Percentiles rank a stretch among this genome's conserved stretches.
Evolutionary conservation across 2,113 vertebrate species (phyloP).

Genomic region (Macrotis lagotis): DNA sequence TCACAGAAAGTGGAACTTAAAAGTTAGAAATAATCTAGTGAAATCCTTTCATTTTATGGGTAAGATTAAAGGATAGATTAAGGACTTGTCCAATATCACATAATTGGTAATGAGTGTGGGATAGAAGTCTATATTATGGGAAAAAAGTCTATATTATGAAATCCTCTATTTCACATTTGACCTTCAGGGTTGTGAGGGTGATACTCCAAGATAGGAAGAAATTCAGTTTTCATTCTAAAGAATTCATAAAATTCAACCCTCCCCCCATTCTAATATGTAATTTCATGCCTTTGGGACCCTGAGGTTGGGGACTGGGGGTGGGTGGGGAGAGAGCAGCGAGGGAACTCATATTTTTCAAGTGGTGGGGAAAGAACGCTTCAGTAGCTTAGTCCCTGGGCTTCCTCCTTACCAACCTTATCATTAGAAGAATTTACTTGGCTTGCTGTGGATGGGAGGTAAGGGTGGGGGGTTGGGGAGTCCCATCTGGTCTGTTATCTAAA

Average conservation of each 20-base stretch:
- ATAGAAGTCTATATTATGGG: neutral
- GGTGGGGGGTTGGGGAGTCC: no score
- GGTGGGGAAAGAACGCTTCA: neutral
- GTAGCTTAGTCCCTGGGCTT: neutral
- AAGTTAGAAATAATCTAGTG: neutral
- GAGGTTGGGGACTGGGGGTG: no score
- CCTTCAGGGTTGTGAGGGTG: conserved; percentile 16
- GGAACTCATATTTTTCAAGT: neutral
- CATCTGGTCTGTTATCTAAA: no score
- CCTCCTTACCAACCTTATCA: neutral
- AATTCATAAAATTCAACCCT: neutral
- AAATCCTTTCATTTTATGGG: neutral
- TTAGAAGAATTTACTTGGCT: neutral
- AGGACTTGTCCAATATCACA: neutral
- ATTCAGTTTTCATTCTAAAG: conserved; percentile 40
- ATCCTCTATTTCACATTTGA: neutral
- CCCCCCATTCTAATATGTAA: neutral
- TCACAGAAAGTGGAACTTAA: neutral
- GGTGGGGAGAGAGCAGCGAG: no score
- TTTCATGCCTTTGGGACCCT: neutral
- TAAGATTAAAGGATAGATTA: neutral
- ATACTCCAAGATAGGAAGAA: conserved; percentile 32
- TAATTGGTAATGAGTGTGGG: neutral
- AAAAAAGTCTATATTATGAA: no score
- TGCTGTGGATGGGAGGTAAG: neutral